Evolutionary conservation across 2,113 vertebrate species (phyloP), one percentile per base, ranked within the genome.

Genomic region (Thunnus thynnus): DNA sequence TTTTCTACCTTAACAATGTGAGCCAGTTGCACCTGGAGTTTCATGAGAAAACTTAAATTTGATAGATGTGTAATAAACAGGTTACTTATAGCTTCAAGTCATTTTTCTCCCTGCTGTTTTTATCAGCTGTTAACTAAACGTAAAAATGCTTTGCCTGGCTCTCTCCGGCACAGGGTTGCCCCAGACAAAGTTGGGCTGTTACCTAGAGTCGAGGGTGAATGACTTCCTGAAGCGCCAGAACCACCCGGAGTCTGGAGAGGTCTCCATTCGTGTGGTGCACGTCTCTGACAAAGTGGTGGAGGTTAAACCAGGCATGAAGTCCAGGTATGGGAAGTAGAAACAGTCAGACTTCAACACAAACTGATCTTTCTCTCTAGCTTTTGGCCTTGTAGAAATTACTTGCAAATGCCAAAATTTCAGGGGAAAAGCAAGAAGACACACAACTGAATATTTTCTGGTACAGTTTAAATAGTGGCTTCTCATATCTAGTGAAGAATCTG

Each of bases 231-330:
- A 96, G 82, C 94, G 97, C 25, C 97, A 98, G 16, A 95, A 87
- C 91, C 94, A 98, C 84, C 95, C 97, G 6, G 98, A 99, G 83
- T 94, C 98, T 16, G 98, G 98, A 80, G 98, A 99, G 55, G 96
- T 99, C 89, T 96, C 94, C 79, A 97, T 99, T 81, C 96, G 98
- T 2, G 97, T 99, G 71, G 98, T 99, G 64, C 98, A 99, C 0
- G 97, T 97, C 30, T 99, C 98, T 36, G 98, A 99, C 91, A 99
- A 99, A 95, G 97, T 98, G 44, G 98, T 99, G 0, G 98, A 99
- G 90, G 98, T 99, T 47, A 99, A 99, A 87, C 97, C 98, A 61
- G 98, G 98, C 87, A 99, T 99, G 98, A 99, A 99, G 95, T 97
- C 98, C 88, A 98, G 98, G 98, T 98, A 91, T 56, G 67, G 36